These are phyloP conservation scores for Plectus sambesii DNA, from an alignment of 1,140 invertebrate species.

Conservation along the genomic window DNA sequence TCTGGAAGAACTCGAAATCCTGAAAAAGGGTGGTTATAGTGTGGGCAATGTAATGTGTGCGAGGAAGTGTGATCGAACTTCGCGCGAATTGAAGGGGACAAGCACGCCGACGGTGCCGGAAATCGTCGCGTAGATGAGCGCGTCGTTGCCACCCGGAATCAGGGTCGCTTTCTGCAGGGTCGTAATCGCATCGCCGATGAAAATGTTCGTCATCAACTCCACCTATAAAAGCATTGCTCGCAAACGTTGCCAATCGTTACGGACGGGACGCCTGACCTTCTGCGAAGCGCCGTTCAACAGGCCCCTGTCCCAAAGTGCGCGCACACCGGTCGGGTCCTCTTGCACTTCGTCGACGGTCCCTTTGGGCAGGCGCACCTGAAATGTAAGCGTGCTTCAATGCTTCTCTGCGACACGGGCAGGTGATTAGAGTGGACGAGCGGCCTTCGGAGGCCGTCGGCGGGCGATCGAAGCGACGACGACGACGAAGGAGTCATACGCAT, in stretches of 20 bases:
- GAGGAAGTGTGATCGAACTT: conserved; percentile 50
- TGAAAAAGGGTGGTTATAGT: conserved; percentile 39
- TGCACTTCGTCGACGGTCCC: conserved; percentile 92
- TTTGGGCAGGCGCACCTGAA: conserved; percentile 65
- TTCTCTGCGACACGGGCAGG: too few species aligned
- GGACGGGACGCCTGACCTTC: conserved; percentile 61
- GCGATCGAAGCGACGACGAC: too few species aligned
- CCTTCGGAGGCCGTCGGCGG: too few species aligned
- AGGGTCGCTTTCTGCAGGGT: conserved; percentile 73
- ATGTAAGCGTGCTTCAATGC: too few species aligned
- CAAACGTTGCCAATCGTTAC: conserved; percentile 2
- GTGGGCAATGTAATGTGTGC: conserved; percentile 2
- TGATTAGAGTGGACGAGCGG: too few species aligned
- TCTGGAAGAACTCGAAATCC: conserved; percentile 97
- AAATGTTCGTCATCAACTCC: conserved; percentile 78
- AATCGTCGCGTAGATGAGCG: conserved; percentile 84
- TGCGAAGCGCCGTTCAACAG: conserved; percentile 90
- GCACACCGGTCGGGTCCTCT: conserved; percentile 95
- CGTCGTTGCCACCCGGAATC: conserved; percentile 91
- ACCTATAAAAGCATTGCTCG: conserved; percentile 49
- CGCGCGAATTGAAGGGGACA: conserved; percentile 91
- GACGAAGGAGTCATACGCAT: too few species aligned
- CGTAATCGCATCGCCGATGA: conserved; percentile 80
- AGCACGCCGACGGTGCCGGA: conserved; percentile 89
- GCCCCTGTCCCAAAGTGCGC: conserved; percentile 94